Conservation (phyloP, 92 coral and sea anemone genomes). For the Diadumene lineata region DNA sequence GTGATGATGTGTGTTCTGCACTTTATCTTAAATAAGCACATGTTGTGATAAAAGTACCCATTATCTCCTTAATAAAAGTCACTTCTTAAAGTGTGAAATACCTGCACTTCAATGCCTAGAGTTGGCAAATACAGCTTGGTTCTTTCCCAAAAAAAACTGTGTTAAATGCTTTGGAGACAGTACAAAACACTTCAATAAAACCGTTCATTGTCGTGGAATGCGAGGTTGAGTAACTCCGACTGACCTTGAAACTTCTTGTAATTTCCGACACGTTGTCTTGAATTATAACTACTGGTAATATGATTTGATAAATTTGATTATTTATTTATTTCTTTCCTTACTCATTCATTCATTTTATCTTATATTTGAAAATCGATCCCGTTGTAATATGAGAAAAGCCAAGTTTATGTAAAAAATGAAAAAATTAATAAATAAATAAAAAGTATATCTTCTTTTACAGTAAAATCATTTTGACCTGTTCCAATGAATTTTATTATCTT, state of each 20-base stretch:
- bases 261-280: neutral
- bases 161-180: slow-evolving; percentile 10
- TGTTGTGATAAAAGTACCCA: neutral
- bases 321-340: neutral
- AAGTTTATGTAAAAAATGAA: too few relatives aligned
- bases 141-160: slow-evolving; percentile 1
- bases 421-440: too few relatives aligned
- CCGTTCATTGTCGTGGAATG: neutral
- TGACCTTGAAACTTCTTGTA: slow-evolving; percentile 11
- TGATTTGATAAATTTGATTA: neutral
- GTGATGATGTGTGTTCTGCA: neutral
- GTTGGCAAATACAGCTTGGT: neutral
- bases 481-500: neutral
- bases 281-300: too few relatives aligned
- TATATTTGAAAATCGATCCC: too few relatives aligned
- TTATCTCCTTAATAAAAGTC: neutral
- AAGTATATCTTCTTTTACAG: too few relatives aligned
- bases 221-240: neutral
- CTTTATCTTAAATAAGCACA: neutral
- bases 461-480: neutral
- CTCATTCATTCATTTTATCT: neutral
- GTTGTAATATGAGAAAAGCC: too few relatives aligned
- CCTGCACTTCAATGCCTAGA: neutral
- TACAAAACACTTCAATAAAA: neutral
- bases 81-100: neutral